These are phyloP conservation scores for Morone chrysops DNA, from an alignment of 2,113 vertebrate species.

Conservation along the genomic window DNA sequence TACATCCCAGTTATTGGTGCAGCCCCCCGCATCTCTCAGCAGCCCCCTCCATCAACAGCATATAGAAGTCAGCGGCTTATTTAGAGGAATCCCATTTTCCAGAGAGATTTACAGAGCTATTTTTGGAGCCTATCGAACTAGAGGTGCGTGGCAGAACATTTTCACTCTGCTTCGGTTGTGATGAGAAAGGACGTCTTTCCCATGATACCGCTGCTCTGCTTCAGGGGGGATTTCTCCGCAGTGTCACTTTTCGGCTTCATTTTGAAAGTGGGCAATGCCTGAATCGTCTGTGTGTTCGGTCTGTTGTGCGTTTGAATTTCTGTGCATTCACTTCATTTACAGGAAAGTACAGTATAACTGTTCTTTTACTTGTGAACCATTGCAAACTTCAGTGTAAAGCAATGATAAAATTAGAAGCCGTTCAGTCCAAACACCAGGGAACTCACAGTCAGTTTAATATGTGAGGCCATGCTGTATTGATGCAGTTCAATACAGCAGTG, in stretches of 20 bases:
- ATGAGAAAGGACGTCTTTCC: conserved; percentile 28
- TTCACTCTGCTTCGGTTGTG: neutral
- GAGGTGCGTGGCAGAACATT: conserved; percentile 54
- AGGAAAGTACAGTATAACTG: neutral
- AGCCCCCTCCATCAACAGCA: neutral
- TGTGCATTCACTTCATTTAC: neutral
- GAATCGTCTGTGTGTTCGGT: neutral
- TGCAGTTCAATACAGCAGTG: neutral
- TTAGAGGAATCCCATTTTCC: conserved; percentile 68
- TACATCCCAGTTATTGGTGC: neutral
- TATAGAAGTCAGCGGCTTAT: conserved; percentile 46
- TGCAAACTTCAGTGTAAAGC: neutral
- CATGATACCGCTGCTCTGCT: conserved; percentile 33
- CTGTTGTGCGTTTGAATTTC: neutral
- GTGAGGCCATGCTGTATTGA: neutral
- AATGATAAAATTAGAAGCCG: neutral
- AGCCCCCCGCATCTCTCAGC: neutral
- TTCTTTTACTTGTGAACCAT: neutral
- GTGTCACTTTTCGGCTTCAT: conserved; percentile 28
- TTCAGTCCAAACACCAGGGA: neutral
- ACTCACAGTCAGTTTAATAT: neutral
- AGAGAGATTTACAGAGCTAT: conserved; percentile 61
- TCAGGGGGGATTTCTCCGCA: neutral
- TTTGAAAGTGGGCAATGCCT: conserved; percentile 13
- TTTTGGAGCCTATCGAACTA: conserved; percentile 45